Evolutionary conservation across 2,888 invertebrate species (phyloP), one percentile per base, ranked within the genome.

Genomic region (Timema podura): DNA sequence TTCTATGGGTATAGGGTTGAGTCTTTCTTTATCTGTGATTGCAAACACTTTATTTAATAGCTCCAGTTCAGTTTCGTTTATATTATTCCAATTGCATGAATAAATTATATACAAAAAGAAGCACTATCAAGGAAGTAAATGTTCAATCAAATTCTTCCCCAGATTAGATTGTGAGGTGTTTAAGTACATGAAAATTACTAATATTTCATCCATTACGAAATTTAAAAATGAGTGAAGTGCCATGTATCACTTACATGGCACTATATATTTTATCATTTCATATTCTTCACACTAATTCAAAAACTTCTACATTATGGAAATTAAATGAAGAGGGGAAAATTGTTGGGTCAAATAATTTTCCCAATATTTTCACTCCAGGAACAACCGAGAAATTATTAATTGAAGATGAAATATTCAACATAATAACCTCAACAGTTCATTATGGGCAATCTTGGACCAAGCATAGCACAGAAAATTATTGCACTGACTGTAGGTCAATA

Each of bases 241-340:
- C 85, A 79, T 85, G 85, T 81, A 80, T 86, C 79, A 84, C 83
- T 78, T 87, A 87, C 83, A 85, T 89, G 82, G 85, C 88, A 78
- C 81, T 90, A 77, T 90, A 90, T 80, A 85, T 90, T 79, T 85
- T 91, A 80, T 88, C 88, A 75, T 87, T 90, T 79, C 88, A 90
- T 83, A 86, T 90, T 77, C 85, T 90, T 77, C 81, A 86, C 74
- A 91, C 89, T 75, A 93, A 93, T 82, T 92, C 93, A 51, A 87
- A 91, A 76, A 91, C 92, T 16, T 92, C 93, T 68, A 90, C 89
- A 76, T 85, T 92, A 79, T 95, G 94, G 94, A 89, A 90, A 82
- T 82, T 95, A 72, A 92, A 89, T 80, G 91, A 92, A 77, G 89
- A 88, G 79, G 91, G 90, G 68, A 89, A 89, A 82, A 90, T 92